Evolutionary conservation across 1,140 invertebrate species (phyloP).

Genomic region (Pseudoatta argentina): DNA sequence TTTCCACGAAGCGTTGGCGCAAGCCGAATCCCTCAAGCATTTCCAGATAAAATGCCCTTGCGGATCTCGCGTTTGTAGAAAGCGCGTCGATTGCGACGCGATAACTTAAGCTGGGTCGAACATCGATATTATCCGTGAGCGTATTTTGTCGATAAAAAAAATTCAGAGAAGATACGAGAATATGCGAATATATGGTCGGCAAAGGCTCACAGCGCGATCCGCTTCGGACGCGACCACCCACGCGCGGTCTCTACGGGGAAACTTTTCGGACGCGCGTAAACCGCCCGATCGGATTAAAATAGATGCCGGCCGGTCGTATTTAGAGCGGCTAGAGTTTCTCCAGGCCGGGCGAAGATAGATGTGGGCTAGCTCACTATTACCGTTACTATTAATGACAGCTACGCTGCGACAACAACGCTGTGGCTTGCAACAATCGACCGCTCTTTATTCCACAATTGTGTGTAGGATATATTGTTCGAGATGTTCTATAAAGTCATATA

Average conservation of each 20-base stretch:
- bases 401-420: constrained; percentile 6
- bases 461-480: constrained; percentile 18
- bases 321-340: constrained; percentile 68
- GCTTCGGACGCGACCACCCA: constrained; percentile 30
- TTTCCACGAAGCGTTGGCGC: constrained; percentile 23
- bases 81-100: constrained; percentile 47
- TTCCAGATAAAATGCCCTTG: constrained; percentile 32
- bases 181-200: constrained; percentile 9
- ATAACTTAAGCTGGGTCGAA: constrained; percentile 44
- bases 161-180: constrained; percentile 41
- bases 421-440: constrained; percentile 17
- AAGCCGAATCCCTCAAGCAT: constrained; percentile 5
- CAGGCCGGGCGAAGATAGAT: constrained; percentile 67
- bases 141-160: constrained; percentile 56
- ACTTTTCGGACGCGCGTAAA: constrained; percentile 62
- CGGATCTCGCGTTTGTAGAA: constrained; percentile 19
- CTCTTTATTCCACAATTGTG: constrained; percentile 15
- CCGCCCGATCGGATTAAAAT: constrained; percentile 71
- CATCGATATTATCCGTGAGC: constrained; percentile 51
- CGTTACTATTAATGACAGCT: constrained; percentile 64
- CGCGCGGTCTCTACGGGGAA: constrained; percentile 25
- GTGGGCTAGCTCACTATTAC: constrained; percentile 62
- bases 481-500: background rate
- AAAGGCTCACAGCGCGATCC: constrained; percentile 29
- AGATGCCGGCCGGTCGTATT: constrained; percentile 67